A percentile compares a stretch with the other conserved stretches of the same genome.
Evolutionary conservation across 2,888 invertebrate species (phyloP).

Genomic region (Beris chalybata): DNA sequence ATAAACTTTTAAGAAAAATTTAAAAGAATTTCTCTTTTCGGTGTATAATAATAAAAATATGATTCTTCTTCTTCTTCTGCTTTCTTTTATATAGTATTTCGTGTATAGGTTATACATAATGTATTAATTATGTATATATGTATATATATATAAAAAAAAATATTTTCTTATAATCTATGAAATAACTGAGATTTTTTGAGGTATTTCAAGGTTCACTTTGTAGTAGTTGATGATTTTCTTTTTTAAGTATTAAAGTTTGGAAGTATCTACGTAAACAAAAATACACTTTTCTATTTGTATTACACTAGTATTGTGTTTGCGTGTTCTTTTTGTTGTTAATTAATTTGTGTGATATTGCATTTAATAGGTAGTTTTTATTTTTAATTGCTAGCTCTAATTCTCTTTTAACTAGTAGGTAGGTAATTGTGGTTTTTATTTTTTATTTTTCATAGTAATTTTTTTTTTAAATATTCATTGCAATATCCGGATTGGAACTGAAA

Average conservation of each 20-base stretch:
- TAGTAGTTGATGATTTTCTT: background rate
- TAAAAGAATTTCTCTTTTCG: conserved; percentile 18
- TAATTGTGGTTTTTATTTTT: background rate
- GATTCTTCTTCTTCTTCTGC: background rate
- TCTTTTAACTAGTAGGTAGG: conserved; percentile 10
- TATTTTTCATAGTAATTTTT: background rate
- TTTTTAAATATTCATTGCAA: too few species aligned
- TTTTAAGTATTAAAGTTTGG: background rate
- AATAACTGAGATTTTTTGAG: conserved; percentile 28
- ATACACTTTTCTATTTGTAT: background rate
- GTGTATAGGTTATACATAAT: background rate
- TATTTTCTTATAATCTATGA: background rate
- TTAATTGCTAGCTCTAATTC: background rate
- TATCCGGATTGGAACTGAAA: too few species aligned
- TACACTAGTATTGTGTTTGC: background rate
- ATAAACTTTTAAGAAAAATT: conserved; percentile 27
- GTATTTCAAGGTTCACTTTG: conserved; percentile 27
- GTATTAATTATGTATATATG: background rate
- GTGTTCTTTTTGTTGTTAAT: background rate
- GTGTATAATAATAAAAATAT: conserved; percentile 3
- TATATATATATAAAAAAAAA: background rate
- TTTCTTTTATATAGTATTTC: background rate
- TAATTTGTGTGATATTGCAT: conserved; percentile 15
- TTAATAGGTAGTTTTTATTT: background rate
- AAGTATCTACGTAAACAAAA: background rate